phyloP scores from a whole-genome alignment of 2,113 vertebrate species.

The Corythornis cristatus region DNA sequence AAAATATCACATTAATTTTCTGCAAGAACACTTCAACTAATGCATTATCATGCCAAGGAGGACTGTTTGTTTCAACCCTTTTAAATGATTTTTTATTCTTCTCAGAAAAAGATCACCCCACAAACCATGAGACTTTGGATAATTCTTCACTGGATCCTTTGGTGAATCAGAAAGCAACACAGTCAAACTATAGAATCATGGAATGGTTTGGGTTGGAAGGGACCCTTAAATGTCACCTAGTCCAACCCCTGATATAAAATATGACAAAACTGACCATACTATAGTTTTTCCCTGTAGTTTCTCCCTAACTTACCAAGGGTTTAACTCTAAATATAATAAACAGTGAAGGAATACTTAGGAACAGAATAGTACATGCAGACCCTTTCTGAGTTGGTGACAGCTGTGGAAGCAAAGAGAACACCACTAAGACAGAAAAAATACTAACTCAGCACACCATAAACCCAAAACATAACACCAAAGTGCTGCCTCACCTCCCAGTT shows the following conservation, averaged over 20 bases:
- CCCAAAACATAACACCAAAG: neutral
- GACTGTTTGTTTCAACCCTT: neutral
- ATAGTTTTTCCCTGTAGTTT: neutral
- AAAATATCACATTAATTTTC: neutral
- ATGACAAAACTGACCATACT: neutral
- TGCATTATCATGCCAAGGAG: neutral
- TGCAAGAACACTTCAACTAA: conserved; percentile 10
- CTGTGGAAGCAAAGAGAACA: neutral
- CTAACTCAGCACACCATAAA: neutral
- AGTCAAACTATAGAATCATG: neutral
- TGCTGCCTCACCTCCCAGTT: neutral
- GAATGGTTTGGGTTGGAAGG: neutral
- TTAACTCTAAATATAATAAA: neutral
- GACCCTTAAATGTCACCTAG: neutral
- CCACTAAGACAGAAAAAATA: neutral
- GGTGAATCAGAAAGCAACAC: neutral
- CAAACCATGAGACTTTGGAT: neutral
- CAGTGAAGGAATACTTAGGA: neutral
- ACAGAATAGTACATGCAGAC: neutral
- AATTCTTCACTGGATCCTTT: neutral
- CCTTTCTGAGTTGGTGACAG: neutral
- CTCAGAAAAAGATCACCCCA: conserved; percentile 1
- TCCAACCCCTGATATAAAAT: neutral
- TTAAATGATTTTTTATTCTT: conserved; percentile 28
- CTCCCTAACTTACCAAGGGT: neutral